Percentiles rank a stretch among this genome's conserved stretches.
Evolutionary conservation across 2,113 vertebrate genomes (phyloP).

Genomic region (Sturnira hondurensis): DNA sequence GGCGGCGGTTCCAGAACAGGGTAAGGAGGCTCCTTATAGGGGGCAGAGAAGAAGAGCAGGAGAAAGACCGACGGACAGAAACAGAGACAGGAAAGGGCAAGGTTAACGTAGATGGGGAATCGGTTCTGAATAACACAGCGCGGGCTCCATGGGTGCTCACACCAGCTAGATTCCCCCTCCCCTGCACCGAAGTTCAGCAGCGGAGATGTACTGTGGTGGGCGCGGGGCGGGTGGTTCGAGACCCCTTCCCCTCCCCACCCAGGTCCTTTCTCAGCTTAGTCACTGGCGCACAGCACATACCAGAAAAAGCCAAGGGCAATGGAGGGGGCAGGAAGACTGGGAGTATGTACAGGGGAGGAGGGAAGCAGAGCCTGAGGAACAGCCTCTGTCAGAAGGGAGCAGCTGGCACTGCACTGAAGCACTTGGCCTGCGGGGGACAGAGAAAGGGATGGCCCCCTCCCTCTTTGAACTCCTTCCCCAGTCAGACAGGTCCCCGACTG

Average conservation of each 20-base stretch:
- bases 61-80: conserved; percentile 58
- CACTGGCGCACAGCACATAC: conserved; percentile 60
- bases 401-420: conserved; percentile 57
- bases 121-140: conserved; percentile 44
- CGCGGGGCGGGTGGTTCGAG: not conserved
- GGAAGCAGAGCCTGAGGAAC: conserved; percentile 2
- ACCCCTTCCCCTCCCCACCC: conserved; percentile 29
- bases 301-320: conserved; percentile 60
- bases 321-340: conserved; percentile 10
- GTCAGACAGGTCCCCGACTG: conserved; percentile 50
- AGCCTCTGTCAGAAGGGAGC: conserved; percentile 46
- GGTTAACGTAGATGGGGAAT: not conserved
- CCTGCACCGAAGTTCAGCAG: not conserved
- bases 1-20: conserved; percentile 67
- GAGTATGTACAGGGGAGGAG: conserved; percentile 52
- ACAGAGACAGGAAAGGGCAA: conserved; percentile 58
- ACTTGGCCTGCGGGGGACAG: conserved; percentile 35
- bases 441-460: not conserved
- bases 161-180: not conserved
- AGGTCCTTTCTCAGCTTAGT: conserved; percentile 59
- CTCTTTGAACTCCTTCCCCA: conserved; percentile 37
- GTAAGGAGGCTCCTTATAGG: conserved; percentile 63
- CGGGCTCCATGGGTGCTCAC: conserved; percentile 17
- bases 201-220: not conserved
- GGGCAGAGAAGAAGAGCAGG: conserved; percentile 54